Base-by-base conservation (phyloP, 2,113 vertebrate species). In the Smithornis capensis region DNA sequence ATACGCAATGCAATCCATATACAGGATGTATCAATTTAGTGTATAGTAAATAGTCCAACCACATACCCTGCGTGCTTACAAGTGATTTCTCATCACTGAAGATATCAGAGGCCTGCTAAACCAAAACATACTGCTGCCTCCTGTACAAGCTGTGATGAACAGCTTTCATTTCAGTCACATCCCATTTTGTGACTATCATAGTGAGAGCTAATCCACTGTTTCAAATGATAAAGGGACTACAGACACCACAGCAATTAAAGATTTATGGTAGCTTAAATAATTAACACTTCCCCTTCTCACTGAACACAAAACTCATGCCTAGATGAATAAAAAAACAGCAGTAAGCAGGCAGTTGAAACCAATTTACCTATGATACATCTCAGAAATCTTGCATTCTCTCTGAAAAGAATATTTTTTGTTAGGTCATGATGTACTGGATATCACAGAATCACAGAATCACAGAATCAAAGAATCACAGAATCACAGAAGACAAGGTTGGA, bases 211-310 rank as follows among this genome's bases (percentile, higher is more conserved):
- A 82, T 87, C 56, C 31, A n/a, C 53, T 89, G 31, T 42, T 71
- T 64, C 0, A 0, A 74, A 53, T 53, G n/a, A 83, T 59, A 93
- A 94, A 94, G 31, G 19, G 14, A 78, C 64, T 83, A 31, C n/a
- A 78, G 87, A 79, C 59, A 93, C 7, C 38, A 21, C 23, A 67
- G 42, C 18, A 87, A 68, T 76, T 64, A 95, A 96, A 96, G 80
- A 94, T 87, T 90, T 75, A 94, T 59, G 33, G 55, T 44, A 56
- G 21, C 6, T 1, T 91, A 89, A 97, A 97, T 96, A 96, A 97
- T 97, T 97, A 94, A 97, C 63, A 85, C 15, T 60, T 23, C 33
- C 6, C 12, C 47, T 81, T 93, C 78, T 56, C 35, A 69, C 73
- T 86, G 83, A 95, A 87, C 70, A 92, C 76, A 69, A 85, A 94